Conservation (phyloP, 2,888 invertebrate genomes). For the Netelia virgata region DNA sequence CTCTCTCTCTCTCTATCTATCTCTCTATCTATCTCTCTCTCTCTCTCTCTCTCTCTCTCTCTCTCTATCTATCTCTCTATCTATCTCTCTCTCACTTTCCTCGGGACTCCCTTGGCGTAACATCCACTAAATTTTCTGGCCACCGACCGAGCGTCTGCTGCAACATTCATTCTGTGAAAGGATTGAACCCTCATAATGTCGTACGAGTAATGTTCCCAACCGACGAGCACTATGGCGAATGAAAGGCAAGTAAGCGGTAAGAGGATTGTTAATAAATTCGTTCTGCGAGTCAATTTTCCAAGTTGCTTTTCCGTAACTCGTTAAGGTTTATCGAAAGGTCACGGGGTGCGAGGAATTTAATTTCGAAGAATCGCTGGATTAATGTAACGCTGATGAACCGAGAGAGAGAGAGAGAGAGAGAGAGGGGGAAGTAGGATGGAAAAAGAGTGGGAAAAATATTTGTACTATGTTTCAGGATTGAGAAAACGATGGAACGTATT, state of each 20-base stretch:
- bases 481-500: not conserved
- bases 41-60: constrained; percentile 15
- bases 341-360: constrained; percentile 5
- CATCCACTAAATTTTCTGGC: constrained; percentile 58
- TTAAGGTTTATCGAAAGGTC: not conserved
- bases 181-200: constrained; percentile 48
- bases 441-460: not conserved
- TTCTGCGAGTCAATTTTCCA: constrained; percentile 24
- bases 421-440: constrained; percentile 12
- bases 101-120: constrained; percentile 22
- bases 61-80: no score
- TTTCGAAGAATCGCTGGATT: constrained; percentile 20
- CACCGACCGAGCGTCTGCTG: constrained; percentile 18
- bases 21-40: constrained; percentile 9
- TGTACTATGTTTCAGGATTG: not conserved
- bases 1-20: constrained; percentile 20
- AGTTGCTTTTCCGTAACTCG: not conserved
- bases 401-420: constrained; percentile 19
- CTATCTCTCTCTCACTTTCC: constrained; percentile 12
- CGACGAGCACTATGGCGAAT: constrained; percentile 46
- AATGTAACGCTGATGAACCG: constrained; percentile 4
- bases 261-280: constrained; percentile 37
- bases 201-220: constrained; percentile 30
- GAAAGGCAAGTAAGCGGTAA: not conserved
- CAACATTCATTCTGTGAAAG: constrained; percentile 58